These are phyloP conservation scores for Bos taurus DNA, from an alignment of 2,113 vertebrate genomes.

Conservation along the genomic window ARS-UCD2.0 NC_037338.1:17366501-17367000, in stretches of 20 bases:
- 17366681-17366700: background rate
- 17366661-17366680: background rate
- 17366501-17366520: background rate
- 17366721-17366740: background rate
- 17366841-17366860: no score
- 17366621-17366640: background rate
- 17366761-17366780: background rate
- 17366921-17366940: no score
- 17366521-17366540: background rate
- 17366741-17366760: background rate
- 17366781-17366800: background rate
- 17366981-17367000: no score
- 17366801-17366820: background rate
- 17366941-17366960: no score
- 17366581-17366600: background rate
- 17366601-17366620: background rate
- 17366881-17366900: no score
- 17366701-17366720: background rate
- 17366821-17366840: no score
- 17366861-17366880: no score
- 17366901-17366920: no score
- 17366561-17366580: background rate
- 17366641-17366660: fast-evolving
- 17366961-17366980: no score
- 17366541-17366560: background rate